phyloP scores from a whole-genome alignment of 2,113 vertebrate species.

The Aspidoscelis tigris region DNA sequence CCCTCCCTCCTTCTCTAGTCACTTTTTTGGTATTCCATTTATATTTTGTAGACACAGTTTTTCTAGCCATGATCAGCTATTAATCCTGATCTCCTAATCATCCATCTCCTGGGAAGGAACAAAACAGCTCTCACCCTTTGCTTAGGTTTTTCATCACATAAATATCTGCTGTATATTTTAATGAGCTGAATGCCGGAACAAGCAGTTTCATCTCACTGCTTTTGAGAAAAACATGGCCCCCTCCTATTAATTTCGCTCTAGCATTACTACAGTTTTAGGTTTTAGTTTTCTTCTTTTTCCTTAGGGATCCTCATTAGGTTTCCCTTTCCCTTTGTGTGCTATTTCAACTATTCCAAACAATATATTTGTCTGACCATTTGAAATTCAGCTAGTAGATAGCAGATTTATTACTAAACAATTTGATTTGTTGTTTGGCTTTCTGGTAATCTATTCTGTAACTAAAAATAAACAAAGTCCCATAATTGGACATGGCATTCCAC shows the following conservation, averaged over 20 bases:
- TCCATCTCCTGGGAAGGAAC: conserved; percentile 11
- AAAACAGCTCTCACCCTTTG: background rate
- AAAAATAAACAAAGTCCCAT: background rate
- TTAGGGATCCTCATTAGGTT: background rate
- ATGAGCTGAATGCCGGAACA: background rate
- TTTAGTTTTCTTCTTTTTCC: background rate
- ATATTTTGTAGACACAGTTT: background rate
- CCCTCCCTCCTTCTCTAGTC: background rate
- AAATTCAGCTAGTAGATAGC: background rate
- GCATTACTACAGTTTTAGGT: background rate
- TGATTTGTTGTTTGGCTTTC: background rate
- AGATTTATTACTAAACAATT: background rate
- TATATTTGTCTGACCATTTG: background rate
- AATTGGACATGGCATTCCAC: no score
- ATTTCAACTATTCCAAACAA: conserved; percentile 4
- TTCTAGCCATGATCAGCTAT: background rate
- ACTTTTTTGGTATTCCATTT: background rate
- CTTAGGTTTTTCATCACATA: conserved; percentile 2
- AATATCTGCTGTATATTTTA: conserved; percentile 12
- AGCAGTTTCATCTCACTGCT: conserved; percentile 4
- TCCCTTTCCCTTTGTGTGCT: background rate
- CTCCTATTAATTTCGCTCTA: background rate
- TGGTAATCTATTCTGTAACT: background rate
- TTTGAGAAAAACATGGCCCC: background rate
- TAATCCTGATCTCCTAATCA: background rate